phyloP scores from a whole-genome alignment of 2,113 vertebrate species.

The Physeter macrocephalus region DNA sequence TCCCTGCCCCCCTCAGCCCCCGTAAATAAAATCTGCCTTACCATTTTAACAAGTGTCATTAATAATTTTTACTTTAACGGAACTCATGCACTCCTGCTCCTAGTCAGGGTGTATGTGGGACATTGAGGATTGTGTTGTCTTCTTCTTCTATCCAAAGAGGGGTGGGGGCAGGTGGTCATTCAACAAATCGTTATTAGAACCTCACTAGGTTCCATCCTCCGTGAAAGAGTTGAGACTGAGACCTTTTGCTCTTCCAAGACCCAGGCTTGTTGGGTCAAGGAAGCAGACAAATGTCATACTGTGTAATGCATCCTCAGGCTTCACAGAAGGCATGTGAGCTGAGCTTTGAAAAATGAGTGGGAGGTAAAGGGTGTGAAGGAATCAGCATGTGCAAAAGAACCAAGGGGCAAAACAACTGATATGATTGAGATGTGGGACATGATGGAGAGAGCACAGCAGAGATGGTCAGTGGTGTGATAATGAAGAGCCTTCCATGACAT shows the following conservation, averaged over 20 bases:
- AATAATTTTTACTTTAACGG: background rate
- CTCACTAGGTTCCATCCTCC: background rate
- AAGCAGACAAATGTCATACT: background rate
- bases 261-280: background rate
- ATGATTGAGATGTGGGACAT: background rate
- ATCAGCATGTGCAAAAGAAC: background rate
- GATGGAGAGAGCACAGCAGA: background rate
- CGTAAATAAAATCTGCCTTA: background rate
- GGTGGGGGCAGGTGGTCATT: background rate
- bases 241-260: background rate
- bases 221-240: background rate
- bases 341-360: constrained; percentile 6
- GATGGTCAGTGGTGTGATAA: background rate
- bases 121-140: background rate
- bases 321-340: background rate
- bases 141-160: background rate
- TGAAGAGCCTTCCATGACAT: background rate
- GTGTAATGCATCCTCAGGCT: background rate
- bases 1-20: background rate
- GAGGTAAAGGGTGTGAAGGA: background rate
- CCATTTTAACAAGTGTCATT: background rate
- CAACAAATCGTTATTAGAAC: background rate
- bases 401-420: background rate
- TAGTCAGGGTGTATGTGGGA: background rate
- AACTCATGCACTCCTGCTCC: background rate